Base-by-base conservation (phyloP, 2,888 invertebrate species). In the Omphaloscelis lunosa region DNA sequence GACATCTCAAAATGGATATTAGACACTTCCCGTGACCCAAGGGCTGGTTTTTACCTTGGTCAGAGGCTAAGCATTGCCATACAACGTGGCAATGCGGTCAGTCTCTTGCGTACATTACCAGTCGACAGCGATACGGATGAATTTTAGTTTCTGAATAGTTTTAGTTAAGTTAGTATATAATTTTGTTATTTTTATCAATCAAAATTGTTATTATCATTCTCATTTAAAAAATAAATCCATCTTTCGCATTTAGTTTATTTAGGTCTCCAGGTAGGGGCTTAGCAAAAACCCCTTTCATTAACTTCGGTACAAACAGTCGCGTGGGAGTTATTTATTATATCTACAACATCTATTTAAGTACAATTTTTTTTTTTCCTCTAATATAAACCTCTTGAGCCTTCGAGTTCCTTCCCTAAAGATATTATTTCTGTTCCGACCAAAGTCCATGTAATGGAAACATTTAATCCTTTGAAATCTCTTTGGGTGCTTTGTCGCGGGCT, bases 391-490 rank as follows among this genome's bases (percentile, higher is more conserved):
- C n/a, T 27, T 9, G 4, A 23, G 17, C 66, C 48, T n/a, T 39
- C 39, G 41, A 75, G 72, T 69, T 73, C 84, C 80, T 87, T 86
- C 87, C 78, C 76, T 79, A 63, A 76, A 85, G 84, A 85, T 79
- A 87, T 87, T 82, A 89, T 89, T 89, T 90, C 82, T 79, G 87
- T 77, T 77, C 87, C 73, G 85, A 89, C 91, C 89, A 91, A 91
- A 91, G 89, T 89, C 89, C 82, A 86, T 90, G 93, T 93, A 94
- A 94, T 93, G 93, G 92, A 93, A 95, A 93, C 94, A 93, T 94
- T 95, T 94, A 95, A 95, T 94, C 93, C 93, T 92, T 92, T 91
- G 90, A 90, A 92, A 93, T 92, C 93, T 93, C 92, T 92, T 90
- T 90, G 84, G 89, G 89, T 86, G 89, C 93, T 93, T 92, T 93